phyloP scores from a whole-genome alignment of 2,113 vertebrate genomes.

The Nothocercus julius region DNA sequence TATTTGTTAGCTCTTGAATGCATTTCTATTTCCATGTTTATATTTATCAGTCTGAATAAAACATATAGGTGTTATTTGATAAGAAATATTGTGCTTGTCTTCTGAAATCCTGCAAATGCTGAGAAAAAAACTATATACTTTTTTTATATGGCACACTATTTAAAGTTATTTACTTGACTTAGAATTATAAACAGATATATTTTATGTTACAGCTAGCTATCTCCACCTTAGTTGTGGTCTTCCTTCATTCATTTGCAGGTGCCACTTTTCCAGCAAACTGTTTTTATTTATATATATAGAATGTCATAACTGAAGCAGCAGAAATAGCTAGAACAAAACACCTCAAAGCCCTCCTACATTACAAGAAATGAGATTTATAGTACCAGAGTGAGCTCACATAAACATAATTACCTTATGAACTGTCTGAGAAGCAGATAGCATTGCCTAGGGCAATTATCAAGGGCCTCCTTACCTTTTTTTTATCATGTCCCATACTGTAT shows the following conservation, averaged over 20 bases:
- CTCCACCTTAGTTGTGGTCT: conserved; percentile 18
- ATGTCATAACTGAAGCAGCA: conserved; percentile 29
- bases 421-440: conserved; percentile 49
- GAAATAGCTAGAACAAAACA: conserved; percentile 25
- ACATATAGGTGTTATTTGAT: background rate
- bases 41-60: conserved; percentile 10
- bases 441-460: conserved; percentile 64
- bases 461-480: conserved; percentile 67
- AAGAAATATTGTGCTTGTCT: background rate
- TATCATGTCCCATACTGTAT: conserved; percentile 63
- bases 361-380: conserved; percentile 50
- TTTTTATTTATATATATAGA: conserved; percentile 49
- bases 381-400: conserved; percentile 38
- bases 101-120: conserved; percentile 27
- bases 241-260: background rate
- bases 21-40: background rate
- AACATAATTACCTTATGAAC: conserved; percentile 62
- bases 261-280: background rate
- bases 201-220: conserved; percentile 1
- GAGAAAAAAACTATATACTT: background rate
- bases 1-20: background rate
- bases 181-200: conserved; percentile 8
- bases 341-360: background rate
- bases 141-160: background rate
- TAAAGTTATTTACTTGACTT: conserved; percentile 13